Base-by-base conservation (phyloP, 2,113 vertebrate species). In the Gallinago paraguaiae region DNA sequence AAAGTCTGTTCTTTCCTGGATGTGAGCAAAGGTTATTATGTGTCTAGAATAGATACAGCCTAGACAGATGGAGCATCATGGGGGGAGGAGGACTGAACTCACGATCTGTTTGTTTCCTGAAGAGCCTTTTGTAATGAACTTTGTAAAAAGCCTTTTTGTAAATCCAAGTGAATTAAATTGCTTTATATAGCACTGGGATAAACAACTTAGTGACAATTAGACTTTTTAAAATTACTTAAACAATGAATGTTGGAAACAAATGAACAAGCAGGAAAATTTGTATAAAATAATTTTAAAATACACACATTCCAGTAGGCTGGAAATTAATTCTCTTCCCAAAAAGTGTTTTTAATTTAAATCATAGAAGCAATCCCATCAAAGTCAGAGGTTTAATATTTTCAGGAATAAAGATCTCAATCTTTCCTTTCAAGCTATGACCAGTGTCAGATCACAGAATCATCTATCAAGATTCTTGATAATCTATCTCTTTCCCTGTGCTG, bases 51-150 rank as follows among this genome's bases (percentile, higher is more conserved):
- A 95, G 88, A 88, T 59, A 41, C 4, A 77, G 46, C 78, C 60
- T 79, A 82, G 93, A 87, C 94, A 95, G 96, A 93, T 89, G 92
- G 94, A 93, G 48, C 48, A 87, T 84, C 83, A 31, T 31, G 65
- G 53, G 16, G 37, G 61, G 64, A 92, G 75, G 25, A 81, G 39
- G 39, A 67, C 65, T 57, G 57, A 87, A 87, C 48, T 92, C 86
- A 16, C 0, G 60, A 78, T 88, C 91, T 84, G 69, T 83, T 93
- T 88, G 82, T 91, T 91, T 95, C 89, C 86, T 68, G 61, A 91
- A 71, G 39, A 89, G 45, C 33, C 35, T 79, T 89, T 53, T 76
- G 64, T 76, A 87, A 87, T 25, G 39, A 89, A 89, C 77, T 82
- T 79, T 61, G 43, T 65, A 76, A 65, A 88, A 92, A 78, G 33